phyloP scores from a whole-genome alignment of 2,113 vertebrate genomes.

The Stercorarius parasiticus region DNA sequence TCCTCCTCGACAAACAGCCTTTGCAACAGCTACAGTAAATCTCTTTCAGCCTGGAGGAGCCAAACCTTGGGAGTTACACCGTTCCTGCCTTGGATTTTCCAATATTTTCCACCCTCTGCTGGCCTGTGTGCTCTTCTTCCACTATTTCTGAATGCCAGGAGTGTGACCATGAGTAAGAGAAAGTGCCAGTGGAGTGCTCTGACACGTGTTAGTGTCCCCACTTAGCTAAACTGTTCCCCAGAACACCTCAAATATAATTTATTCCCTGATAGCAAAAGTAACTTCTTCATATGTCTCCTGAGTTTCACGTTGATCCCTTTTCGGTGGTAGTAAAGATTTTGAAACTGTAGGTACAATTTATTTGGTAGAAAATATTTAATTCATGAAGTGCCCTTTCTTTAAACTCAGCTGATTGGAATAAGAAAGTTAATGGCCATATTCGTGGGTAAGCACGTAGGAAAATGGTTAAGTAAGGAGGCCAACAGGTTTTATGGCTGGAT shows the following conservation, averaged over 20 bases:
- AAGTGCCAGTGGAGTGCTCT: neutral
- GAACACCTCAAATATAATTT: neutral
- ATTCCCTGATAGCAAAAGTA: conserved; percentile 20
- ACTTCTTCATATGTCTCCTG: conserved; percentile 1
- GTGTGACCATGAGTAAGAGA: conserved; percentile 17
- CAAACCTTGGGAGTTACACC: neutral
- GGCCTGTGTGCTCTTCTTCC: neutral
- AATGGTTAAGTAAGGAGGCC: conserved; percentile 34
- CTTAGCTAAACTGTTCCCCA: neutral
- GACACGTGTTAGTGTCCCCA: neutral
- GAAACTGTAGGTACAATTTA: conserved; percentile 45
- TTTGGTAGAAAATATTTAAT: conserved; percentile 53
- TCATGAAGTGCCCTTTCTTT: conserved; percentile 32
- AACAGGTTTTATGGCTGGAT: conserved; percentile 48
- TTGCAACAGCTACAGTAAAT: conserved; percentile 47
- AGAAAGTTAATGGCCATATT: neutral
- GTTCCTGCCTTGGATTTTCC: conserved; percentile 9
- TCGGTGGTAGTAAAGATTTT: conserved; percentile 53
- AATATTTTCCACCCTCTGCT: neutral
- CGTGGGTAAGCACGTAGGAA: neutral
- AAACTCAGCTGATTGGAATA: conserved; percentile 15
- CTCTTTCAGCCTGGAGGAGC: neutral
- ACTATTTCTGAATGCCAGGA: conserved; percentile 30
- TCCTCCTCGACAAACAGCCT: conserved; percentile 38
- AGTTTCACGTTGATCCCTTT: conserved; percentile 12